Evolutionary conservation across 2,888 invertebrate genomes (phyloP).

Genomic region (Clusia tigrina): DNA sequence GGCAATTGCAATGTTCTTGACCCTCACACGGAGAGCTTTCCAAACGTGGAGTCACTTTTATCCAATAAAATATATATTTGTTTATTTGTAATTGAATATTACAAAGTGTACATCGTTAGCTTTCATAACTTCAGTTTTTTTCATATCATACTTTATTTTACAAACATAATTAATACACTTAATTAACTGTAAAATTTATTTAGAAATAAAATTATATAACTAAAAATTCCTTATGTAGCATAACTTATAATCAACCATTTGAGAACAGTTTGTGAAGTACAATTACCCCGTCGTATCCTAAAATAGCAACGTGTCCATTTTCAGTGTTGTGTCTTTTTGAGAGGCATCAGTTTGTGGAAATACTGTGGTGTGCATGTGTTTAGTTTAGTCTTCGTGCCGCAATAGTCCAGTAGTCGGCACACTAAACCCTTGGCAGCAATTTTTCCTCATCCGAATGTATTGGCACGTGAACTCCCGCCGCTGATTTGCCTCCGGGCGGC

Average conservation of each 20-base stretch:
- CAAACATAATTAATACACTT: too few relatives aligned
- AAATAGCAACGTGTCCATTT: background rate
- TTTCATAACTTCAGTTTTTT: too few relatives aligned
- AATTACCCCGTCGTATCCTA: background rate
- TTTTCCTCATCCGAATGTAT: constrained; percentile 49
- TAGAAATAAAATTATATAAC: too few relatives aligned
- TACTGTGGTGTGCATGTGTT: background rate
- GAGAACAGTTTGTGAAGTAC: background rate
- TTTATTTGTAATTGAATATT: too few relatives aligned
- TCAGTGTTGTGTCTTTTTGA: background rate
- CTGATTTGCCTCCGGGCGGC: constrained; percentile 7
- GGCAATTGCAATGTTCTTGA: too few relatives aligned
- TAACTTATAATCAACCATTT: background rate
- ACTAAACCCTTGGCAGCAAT: constrained; percentile 50
- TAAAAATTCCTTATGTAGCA: too few relatives aligned
- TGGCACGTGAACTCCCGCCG: constrained; percentile 17
- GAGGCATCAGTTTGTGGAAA: background rate
- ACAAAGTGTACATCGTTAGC: too few relatives aligned
- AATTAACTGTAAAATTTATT: too few relatives aligned
- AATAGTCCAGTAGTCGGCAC: background rate
- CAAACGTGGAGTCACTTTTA: too few relatives aligned
- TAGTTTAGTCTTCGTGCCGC: background rate
- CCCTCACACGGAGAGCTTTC: too few relatives aligned
- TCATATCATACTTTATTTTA: too few relatives aligned
- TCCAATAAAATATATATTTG: too few relatives aligned